Evolutionary conservation across 35 echinoderm and acorn worm species (phyloP).

Genomic region (Anneissia japonica): DNA sequence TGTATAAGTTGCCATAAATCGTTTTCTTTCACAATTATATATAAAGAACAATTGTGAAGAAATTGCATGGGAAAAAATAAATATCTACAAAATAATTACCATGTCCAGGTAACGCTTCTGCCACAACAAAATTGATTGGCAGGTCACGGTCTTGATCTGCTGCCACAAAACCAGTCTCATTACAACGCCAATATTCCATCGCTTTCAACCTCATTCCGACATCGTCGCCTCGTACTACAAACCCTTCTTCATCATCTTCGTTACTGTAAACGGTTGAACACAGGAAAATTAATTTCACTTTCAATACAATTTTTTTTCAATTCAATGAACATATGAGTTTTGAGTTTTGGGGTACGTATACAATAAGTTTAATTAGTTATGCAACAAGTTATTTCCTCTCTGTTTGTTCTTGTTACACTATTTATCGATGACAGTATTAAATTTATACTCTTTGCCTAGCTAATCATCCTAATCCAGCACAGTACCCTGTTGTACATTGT

Average conservation of each 20-base stretch:
- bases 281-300: neutral
- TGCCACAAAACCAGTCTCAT: constrained; percentile 33
- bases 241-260: constrained; percentile 80
- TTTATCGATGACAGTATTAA: neutral
- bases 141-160: neutral
- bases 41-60: too few species aligned
- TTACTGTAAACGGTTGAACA: constrained; percentile 32
- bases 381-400: neutral
- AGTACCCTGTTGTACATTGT: too few species aligned
- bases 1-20: too few species aligned
- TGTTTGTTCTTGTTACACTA: neutral
- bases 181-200: constrained; percentile 93
- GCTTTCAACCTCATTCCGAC: constrained; percentile 78
- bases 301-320: neutral
- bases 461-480: too few species aligned
- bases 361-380: neutral
- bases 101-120: constrained; percentile 63
- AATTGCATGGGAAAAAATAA: too few species aligned
- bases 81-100: too few species aligned
- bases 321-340: neutral
- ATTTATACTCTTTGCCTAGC: neutral
- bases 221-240: constrained; percentile 59
- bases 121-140: constrained; percentile 77
- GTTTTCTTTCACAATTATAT: too few species aligned
- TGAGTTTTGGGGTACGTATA: neutral